Conservation (phyloP, 2,888 invertebrate genomes). For the Tetragonula carbonaria region DNA sequence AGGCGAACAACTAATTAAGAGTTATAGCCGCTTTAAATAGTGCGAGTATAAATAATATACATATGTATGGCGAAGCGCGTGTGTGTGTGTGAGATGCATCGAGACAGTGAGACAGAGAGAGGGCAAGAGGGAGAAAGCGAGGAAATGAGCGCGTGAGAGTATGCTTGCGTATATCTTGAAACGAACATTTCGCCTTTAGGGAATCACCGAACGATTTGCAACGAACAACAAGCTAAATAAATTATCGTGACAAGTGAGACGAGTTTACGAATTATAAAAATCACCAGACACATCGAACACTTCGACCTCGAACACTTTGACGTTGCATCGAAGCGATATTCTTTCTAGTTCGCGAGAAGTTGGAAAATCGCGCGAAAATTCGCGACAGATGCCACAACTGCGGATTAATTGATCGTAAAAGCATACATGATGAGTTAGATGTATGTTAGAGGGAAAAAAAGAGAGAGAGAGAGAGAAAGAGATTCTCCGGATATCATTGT, state of each 20-base stretch:
- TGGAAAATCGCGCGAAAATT: background rate
- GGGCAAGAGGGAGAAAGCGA: background rate
- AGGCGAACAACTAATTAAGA: constrained; percentile 61
- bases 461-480: constrained; percentile 6
- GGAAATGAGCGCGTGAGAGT: background rate
- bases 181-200: constrained; percentile 61
- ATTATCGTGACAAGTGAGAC: constrained; percentile 20
- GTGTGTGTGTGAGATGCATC: constrained; percentile 15
- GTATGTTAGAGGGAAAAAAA: background rate
- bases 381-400: background rate
- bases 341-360: background rate
- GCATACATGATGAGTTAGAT: background rate
- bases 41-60: constrained; percentile 39
- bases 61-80: constrained; percentile 26
- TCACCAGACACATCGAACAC: constrained; percentile 48
- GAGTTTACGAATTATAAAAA: constrained; percentile 29
- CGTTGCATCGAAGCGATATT: background rate
- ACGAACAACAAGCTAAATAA: constrained; percentile 66
- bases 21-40: constrained; percentile 67
- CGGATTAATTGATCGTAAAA: constrained; percentile 35
- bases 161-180: constrained; percentile 25
- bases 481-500: background rate
- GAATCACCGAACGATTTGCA: constrained; percentile 63
- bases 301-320: constrained; percentile 10
- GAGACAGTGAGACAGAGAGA: constrained; percentile 21